phyloP scores from a whole-genome alignment of 1,140 invertebrate genomes.

The Drosophila mauritiana region DNA sequence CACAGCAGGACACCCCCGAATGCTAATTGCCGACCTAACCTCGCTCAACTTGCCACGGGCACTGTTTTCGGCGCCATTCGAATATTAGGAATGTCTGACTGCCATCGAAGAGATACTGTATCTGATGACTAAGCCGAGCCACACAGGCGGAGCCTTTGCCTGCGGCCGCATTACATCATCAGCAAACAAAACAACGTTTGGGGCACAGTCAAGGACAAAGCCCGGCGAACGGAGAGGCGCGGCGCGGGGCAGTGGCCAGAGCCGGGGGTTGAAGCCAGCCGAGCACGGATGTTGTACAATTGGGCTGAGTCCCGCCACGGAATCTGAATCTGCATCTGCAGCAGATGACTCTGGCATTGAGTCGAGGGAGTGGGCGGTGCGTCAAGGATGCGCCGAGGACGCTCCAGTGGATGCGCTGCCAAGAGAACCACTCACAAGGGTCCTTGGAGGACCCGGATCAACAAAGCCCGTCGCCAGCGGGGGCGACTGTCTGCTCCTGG shows the following conservation, averaged over 20 bases:
- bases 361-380: not conserved
- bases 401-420: conserved; percentile 7
- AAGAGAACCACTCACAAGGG: conserved; percentile 2
- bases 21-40: conserved; percentile 45
- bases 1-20: not conserved
- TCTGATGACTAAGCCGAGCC: conserved; percentile 44
- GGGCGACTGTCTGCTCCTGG: conserved; percentile 20
- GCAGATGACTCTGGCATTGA: conserved; percentile 9
- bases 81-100: conserved; percentile 45
- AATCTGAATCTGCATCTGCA: conserved; percentile 9
- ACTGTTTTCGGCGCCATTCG: conserved; percentile 35
- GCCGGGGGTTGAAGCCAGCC: not conserved
- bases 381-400: conserved; percentile 24
- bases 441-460: conserved; percentile 9
- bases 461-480: conserved; percentile 17
- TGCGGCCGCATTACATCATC: conserved; percentile 54
- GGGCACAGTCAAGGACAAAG: conserved; percentile 45
- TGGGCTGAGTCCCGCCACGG: conserved; percentile 14
- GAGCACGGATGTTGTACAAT: conserved; percentile 32
- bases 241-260: no score
- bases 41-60: conserved; percentile 6
- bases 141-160: conserved; percentile 19
- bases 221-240: not conserved
- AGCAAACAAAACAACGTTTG: conserved; percentile 50
- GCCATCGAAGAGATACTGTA: conserved; percentile 19